Percentiles rank a stretch among this genome's conserved stretches.
Conservation (phyloP, 2,113 vertebrate genomes). For the Nipponia nippon region DNA sequence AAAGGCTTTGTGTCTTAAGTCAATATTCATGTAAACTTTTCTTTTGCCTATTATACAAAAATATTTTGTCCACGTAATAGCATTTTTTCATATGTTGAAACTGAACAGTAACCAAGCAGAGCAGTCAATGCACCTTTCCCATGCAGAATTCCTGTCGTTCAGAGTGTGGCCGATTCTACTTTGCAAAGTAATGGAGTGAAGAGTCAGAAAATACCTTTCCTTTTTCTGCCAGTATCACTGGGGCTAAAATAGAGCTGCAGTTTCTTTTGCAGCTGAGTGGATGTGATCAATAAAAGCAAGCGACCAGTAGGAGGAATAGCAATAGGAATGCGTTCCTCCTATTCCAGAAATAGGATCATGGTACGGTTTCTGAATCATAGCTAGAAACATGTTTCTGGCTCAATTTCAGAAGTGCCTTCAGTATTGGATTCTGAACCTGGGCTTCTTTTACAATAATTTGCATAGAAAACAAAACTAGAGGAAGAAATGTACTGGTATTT, state of each 20-base stretch:
- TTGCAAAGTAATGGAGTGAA: neutral
- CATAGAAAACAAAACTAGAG: neutral
- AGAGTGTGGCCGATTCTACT: neutral
- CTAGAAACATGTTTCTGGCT: conserved; percentile 17
- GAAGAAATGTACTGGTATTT: neutral
- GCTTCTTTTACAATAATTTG: neutral
- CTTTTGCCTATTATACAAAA: neutral
- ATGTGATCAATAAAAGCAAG: neutral
- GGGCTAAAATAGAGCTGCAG: neutral
- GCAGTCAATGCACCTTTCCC: neutral
- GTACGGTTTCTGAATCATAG: conserved; percentile 19
- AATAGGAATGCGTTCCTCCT: neutral
- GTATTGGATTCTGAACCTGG: neutral
- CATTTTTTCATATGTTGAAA: neutral
- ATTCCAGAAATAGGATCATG: conserved; percentile 17
- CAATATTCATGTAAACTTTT: neutral
- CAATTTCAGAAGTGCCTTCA: neutral
- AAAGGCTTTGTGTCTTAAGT: neutral
- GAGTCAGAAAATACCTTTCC: neutral
- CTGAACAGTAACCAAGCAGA: neutral
- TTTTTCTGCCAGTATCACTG: neutral
- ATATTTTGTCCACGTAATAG: neutral
- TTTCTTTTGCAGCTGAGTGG: neutral
- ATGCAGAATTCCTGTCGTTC: neutral
- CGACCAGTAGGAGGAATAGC: neutral